These are phyloP conservation scores for Nephrocerus scutellatus DNA, from an alignment of 2,888 invertebrate species.

Conservation along the genomic window DNA sequence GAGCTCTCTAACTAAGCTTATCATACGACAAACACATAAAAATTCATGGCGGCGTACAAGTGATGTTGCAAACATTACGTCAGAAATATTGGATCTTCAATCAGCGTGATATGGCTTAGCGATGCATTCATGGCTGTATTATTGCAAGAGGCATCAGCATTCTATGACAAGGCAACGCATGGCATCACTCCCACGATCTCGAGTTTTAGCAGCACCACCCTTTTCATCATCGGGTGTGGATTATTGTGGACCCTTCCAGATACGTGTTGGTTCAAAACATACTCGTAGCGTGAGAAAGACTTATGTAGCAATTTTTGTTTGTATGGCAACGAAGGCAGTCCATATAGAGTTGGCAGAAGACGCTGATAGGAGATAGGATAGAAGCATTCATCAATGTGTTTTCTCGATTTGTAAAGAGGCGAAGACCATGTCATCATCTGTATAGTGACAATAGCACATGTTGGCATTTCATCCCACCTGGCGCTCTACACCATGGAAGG, in stretches of 20 bases:
- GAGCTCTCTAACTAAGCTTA: no score
- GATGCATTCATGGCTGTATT: no score
- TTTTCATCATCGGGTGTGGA: no score
- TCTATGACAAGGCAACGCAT: slow-evolving; percentile 8
- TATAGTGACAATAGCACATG: slow-evolving; percentile 12
- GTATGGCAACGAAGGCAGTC: no score
- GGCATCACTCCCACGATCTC: slow-evolving; percentile 4
- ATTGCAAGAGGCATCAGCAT: slow-evolving; percentile 9
- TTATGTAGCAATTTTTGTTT: no score
- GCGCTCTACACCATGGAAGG: no score
- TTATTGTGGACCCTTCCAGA: slow-evolving; percentile 3
- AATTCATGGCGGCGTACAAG: no score
- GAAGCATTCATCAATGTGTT: slow-evolving; percentile 13
- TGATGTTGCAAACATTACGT: no score
- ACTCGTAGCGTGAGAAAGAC: slow-evolving; percentile 2
- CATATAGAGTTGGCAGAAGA: slow-evolving; percentile 2
- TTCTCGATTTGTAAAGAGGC: slow-evolving; percentile 8
- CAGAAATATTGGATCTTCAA: no score
- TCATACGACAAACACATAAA: no score
- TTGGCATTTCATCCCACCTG: slow-evolving; percentile 10
- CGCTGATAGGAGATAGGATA: slow-evolving; percentile 3
- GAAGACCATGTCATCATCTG: slow-evolving; percentile 13
- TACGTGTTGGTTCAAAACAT: slow-evolving; percentile 3
- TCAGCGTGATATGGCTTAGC: no score
- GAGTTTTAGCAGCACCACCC: slow-evolving; percentile 2